Evolutionary conservation across 2,888 invertebrate genomes (phyloP).

Genomic region (Diaphora mendica): DNA sequence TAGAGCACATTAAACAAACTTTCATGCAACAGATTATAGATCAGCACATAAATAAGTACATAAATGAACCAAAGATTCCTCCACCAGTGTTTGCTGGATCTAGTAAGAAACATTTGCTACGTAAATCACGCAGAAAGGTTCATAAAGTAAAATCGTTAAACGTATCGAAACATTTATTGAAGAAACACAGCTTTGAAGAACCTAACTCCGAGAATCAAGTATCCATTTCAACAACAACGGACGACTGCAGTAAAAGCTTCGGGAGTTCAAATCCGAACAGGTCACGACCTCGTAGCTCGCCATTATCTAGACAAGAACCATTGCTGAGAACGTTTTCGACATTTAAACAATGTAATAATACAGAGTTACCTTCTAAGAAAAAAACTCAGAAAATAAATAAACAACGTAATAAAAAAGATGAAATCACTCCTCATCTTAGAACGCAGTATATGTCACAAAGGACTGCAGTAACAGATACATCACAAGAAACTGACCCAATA

Average conservation of each 20-base stretch:
- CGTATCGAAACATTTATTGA: constrained; percentile 69
- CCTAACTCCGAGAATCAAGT: constrained; percentile 24
- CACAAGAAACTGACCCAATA: constrained; percentile 58
- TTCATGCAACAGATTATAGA: constrained; percentile 66
- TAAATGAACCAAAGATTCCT: constrained; percentile 20
- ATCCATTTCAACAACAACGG: constrained; percentile 56
- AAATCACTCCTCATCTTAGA: constrained; percentile 8
- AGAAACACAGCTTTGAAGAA: constrained; percentile 39
- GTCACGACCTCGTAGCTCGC: constrained; percentile 56
- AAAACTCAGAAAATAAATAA: constrained; percentile 23
- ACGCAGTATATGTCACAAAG: constrained; percentile 22
- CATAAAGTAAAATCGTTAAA: constrained; percentile 81
- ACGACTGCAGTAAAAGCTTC: constrained; percentile 39
- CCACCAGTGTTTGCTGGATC: constrained; percentile 17
- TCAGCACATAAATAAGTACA: constrained; percentile 44
- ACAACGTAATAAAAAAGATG: constrained; percentile 23
- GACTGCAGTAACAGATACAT: constrained; percentile 50
- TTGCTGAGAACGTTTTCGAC: constrained; percentile 8
- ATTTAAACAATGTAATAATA: neutral
- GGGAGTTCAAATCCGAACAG: constrained; percentile 25
- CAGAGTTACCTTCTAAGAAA: neutral
- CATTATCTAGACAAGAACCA: constrained; percentile 55
- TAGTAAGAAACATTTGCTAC: constrained; percentile 32
- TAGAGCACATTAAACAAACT: constrained; percentile 72
- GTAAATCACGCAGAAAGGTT: constrained; percentile 57